Percentiles rank a stretch among this genome's conserved stretches.
Evolutionary conservation across 53 echinoderm and acorn worm species (phyloP).

Genomic region (Zoroaster sp.): DNA sequence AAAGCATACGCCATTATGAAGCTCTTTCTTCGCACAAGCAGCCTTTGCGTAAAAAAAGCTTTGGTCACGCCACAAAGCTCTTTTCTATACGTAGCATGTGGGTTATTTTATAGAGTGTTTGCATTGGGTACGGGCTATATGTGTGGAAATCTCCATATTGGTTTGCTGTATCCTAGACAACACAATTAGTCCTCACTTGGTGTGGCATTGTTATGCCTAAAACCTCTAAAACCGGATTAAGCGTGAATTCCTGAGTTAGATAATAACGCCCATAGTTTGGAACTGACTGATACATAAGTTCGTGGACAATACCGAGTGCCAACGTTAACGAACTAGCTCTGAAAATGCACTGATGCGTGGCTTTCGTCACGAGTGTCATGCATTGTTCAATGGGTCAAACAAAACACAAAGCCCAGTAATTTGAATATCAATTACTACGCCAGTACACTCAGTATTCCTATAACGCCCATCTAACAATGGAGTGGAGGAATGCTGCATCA

Average conservation of each 20-base stretch:
- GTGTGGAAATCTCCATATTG: background rate
- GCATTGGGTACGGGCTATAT: background rate
- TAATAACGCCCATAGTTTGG: slow-evolving; percentile 17
- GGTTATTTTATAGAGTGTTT: background rate
- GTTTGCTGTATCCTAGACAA: background rate
- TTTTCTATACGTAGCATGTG: background rate
- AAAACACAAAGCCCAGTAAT: slow-evolving; percentile 17
- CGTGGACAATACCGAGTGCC: background rate
- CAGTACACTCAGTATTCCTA: background rate
- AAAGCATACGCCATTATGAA: background rate
- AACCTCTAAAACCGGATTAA: background rate
- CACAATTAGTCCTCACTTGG: background rate
- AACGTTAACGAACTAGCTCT: too few species aligned
- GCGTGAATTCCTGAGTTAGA: background rate
- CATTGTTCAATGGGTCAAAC: slow-evolving; percentile 6
- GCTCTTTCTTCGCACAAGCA: slow-evolving; percentile 6
- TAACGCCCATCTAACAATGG: slow-evolving; percentile 46
- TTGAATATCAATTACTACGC: slow-evolving; percentile 27
- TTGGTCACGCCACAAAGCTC: background rate
- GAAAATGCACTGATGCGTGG: background rate
- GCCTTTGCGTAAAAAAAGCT: background rate
- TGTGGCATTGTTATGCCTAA: slow-evolving; percentile 26
- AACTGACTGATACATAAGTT: background rate
- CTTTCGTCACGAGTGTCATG: background rate
- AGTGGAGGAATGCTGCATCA: slow-evolving; percentile 33